Conservation (phyloP, 2,888 invertebrate species). For the Coleophora deauratella region DNA sequence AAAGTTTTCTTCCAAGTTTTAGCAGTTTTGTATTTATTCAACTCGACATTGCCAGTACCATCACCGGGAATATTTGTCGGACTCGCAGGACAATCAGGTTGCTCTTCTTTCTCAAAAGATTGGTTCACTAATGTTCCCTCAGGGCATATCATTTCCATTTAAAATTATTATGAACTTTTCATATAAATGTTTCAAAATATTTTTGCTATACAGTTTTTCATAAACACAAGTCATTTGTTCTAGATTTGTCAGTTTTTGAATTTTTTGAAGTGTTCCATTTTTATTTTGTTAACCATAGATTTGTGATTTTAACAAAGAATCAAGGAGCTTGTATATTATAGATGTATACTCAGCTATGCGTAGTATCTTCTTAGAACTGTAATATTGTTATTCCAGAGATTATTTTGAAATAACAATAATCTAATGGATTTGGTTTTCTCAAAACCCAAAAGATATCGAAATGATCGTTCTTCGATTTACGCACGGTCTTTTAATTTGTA, state of each 20-base stretch:
- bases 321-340: no score
- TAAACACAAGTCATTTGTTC: constrained; percentile 18
- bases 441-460: no score
- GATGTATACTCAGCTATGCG: no score
- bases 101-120: constrained; percentile 34
- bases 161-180: constrained; percentile 31
- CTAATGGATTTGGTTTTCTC: no score
- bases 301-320: no score
- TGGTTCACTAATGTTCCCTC: constrained; percentile 39
- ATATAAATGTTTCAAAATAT: constrained; percentile 41
- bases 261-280: not conserved
- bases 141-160: constrained; percentile 50
- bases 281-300: not conserved
- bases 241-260: constrained; percentile 13
- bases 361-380: no score
- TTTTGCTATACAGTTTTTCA: constrained; percentile 22
- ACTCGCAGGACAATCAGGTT: constrained; percentile 6
- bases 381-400: no score
- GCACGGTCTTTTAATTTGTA: no score
- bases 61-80: constrained; percentile 33
- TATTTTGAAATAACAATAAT: no score
- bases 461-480: no score
- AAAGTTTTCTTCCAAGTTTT: constrained; percentile 66
- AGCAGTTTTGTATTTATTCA: constrained; percentile 49
- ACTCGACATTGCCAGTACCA: constrained; percentile 41